Conservation (phyloP, 2,888 invertebrate genomes). For the Mechanitis mazaeus region DNA sequence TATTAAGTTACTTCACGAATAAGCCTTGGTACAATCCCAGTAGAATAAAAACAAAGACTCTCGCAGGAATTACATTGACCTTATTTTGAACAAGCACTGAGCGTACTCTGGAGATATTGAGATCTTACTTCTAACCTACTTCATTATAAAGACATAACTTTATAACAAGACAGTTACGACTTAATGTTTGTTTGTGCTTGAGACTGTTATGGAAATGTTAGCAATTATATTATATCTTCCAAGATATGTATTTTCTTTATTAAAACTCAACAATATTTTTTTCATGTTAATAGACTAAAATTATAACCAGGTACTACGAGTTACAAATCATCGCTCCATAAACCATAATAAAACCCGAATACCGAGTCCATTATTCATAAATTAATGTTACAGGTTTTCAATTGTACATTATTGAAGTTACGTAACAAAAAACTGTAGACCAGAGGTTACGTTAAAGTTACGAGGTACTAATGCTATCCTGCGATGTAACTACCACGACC, state of each 20-base stretch:
- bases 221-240: neutral
- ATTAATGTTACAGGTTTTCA: constrained; percentile 35
- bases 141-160: no score
- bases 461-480: constrained; percentile 26
- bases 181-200: no score
- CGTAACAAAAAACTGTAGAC: constrained; percentile 34
- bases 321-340: constrained; percentile 11
- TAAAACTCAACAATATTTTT: no score
- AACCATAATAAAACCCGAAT: constrained; percentile 6
- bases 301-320: no score
- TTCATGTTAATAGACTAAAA: no score
- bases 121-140: no score
- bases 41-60: neutral
- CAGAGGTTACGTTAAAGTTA: constrained; percentile 33
- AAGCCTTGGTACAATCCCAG: neutral
- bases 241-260: no score
- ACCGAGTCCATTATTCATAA: constrained; percentile 26
- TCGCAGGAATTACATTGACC: neutral
- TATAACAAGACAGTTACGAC: no score
- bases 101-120: no score
- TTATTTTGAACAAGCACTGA: neutral
- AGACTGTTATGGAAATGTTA: no score
- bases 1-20: no score
- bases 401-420: constrained; percentile 38
- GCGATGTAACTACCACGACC: constrained; percentile 15